Conservation (phyloP, 2,113 vertebrate genomes). For the Pelvicachromis taeniatus region DNA sequence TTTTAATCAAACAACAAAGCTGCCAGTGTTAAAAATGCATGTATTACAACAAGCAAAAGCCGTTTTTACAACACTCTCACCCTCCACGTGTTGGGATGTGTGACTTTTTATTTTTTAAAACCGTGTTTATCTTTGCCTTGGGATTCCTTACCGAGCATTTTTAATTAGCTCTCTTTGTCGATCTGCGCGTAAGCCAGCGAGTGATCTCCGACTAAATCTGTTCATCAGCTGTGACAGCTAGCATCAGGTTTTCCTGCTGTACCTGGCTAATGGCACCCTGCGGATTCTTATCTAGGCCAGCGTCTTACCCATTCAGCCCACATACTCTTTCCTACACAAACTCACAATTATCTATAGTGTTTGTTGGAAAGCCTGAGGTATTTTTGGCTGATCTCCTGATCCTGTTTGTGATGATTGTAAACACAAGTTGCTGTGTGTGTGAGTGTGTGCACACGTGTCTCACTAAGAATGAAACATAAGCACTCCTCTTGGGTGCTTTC, state of each 20-base stretch:
- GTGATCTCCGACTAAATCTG: slow-evolving; percentile 20
- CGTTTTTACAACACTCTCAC: neutral
- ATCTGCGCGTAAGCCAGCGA: neutral
- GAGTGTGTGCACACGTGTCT: neutral
- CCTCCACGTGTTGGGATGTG: neutral
- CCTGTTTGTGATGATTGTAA: slow-evolving; percentile 19
- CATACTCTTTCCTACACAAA: slow-evolving; percentile 23
- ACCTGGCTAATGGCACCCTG: slow-evolving; percentile 50
- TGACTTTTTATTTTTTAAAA: neutral
- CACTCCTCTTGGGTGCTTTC: neutral
- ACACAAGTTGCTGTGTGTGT: neutral
- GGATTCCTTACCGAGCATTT: neutral
- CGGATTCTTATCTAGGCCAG: slow-evolving; percentile 54
- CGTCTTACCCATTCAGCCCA: slow-evolving; percentile 13
- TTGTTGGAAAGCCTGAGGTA: slow-evolving; percentile 27
- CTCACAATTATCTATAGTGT: slow-evolving; percentile 13
- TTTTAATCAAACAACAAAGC: neutral
- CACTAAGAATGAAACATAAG: slow-evolving; percentile 13
- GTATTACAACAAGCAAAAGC: neutral
- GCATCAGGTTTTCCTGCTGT: slow-evolving; percentile 14
- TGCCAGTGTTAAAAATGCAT: neutral
- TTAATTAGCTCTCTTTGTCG: slow-evolving; percentile 17
- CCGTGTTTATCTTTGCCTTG: neutral
- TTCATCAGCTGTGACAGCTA: slow-evolving; percentile 41
- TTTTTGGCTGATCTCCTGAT: slow-evolving; percentile 38